Percentiles rank a stretch among this genome's conserved stretches.
These are phyloP conservation scores for Timandra comae DNA, from an alignment of 2,888 invertebrate genomes.

Conservation along the genomic window DNA sequence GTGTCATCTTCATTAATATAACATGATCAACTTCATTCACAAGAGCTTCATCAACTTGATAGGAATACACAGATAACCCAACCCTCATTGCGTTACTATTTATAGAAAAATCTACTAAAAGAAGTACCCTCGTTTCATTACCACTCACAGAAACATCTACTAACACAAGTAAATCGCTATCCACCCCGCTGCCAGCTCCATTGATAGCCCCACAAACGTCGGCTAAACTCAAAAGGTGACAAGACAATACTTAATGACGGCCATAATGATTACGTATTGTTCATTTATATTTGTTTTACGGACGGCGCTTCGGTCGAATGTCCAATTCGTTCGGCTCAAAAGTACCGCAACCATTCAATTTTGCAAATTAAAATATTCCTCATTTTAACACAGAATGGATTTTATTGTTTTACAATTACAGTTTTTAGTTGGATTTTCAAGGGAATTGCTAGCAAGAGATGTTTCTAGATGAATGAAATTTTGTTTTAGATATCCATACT, in stretches of 20 bases:
- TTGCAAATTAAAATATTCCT: constrained; percentile 18
- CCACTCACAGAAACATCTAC: background rate
- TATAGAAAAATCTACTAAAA: background rate
- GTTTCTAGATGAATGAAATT: too few species aligned
- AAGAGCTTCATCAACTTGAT: background rate
- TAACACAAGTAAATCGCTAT: background rate
- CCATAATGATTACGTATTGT: constrained; percentile 64
- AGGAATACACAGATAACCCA: background rate
- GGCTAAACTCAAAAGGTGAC: constrained; percentile 57
- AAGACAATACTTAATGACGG: constrained; percentile 64
- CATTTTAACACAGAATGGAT: too few species aligned
- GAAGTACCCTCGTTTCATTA: background rate
- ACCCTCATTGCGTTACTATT: background rate
- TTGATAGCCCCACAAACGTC: constrained; percentile 38
- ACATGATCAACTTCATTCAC: too few species aligned
- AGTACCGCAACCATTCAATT: constrained; percentile 4
- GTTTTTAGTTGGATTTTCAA: too few species aligned
- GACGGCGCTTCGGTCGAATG: too few species aligned
- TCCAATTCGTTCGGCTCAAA: too few species aligned
- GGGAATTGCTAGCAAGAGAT: too few species aligned
- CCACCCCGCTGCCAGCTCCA: constrained; percentile 6
- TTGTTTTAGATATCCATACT: too few species aligned
- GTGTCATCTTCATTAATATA: too few species aligned
- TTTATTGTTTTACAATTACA: too few species aligned
- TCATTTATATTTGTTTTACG: constrained; percentile 22